These are phyloP conservation scores for Pollachius pollachius DNA, from an alignment of 2,113 vertebrate species.

Conservation along the genomic window DNA sequence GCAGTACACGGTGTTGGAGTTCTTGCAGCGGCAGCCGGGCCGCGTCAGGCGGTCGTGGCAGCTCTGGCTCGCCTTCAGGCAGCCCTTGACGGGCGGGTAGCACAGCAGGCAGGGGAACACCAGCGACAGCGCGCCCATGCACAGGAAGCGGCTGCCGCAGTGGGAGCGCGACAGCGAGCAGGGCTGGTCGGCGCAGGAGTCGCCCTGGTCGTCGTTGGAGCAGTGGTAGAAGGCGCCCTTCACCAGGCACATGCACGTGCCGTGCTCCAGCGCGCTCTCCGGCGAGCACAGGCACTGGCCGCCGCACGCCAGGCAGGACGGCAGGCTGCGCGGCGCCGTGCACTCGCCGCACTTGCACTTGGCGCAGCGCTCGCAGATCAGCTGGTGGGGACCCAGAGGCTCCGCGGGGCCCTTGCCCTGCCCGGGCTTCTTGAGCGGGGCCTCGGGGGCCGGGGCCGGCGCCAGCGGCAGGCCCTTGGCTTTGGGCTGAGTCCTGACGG, in stretches of 20 bases:
- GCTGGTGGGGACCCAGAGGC: slow-evolving; percentile 78
- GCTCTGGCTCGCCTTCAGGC: slow-evolving; percentile 84
- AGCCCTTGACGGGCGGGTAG: slow-evolving; percentile 91
- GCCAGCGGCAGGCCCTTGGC: slow-evolving; percentile 56
- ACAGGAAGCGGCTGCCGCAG: slow-evolving; percentile 94
- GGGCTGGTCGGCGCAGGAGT: slow-evolving; percentile 92
- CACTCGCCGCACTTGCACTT: slow-evolving; percentile 95
- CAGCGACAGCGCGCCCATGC: slow-evolving; percentile 91
- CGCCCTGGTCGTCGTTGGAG: slow-evolving; percentile 92
- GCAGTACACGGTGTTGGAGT: slow-evolving; percentile 98
- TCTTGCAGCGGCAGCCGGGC: slow-evolving; percentile 95
- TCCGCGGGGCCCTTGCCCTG: slow-evolving; percentile 75
- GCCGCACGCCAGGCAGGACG: slow-evolving; percentile 89
- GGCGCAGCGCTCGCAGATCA: slow-evolving; percentile 92
- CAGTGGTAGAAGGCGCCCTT: slow-evolving; percentile 99
- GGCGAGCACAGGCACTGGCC: slow-evolving; percentile 93
- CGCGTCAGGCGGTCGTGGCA: slow-evolving; percentile 89
- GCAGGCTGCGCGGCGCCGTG: slow-evolving; percentile 87
- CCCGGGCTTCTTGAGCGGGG: slow-evolving; percentile 82
- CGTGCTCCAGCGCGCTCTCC: slow-evolving; percentile 91
- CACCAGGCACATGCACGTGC: slow-evolving; percentile 96
- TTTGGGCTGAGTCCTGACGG: slow-evolving; percentile 88
- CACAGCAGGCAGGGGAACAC: slow-evolving; percentile 94
- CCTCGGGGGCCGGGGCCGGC: slow-evolving; percentile 62
- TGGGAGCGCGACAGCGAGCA: slow-evolving; percentile 93